Conservation (phyloP, 53 echinoderm and acorn worm genomes). For the Henricia sp. region DNA sequence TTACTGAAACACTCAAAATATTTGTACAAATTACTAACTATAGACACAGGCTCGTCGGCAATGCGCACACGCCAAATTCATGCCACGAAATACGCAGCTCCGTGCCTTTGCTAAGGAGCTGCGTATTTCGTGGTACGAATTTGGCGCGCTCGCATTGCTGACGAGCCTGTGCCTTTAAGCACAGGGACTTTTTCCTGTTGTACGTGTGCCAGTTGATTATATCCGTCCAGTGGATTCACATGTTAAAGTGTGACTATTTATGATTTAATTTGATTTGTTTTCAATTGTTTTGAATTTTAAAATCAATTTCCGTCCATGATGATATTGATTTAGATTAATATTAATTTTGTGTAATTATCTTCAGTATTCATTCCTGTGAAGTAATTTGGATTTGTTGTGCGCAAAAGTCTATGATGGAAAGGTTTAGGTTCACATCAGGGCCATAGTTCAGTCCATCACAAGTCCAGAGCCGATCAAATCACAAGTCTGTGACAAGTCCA, state of each 20-base stretch:
- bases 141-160: too few relatives aligned
- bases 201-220: conserved; percentile 1
- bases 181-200: background rate
- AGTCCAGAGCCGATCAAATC: too few relatives aligned
- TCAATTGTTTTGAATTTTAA: background rate
- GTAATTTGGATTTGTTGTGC: background rate
- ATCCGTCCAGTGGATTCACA: conserved; percentile 26
- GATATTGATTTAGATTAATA: background rate
- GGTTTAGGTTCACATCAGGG: too few relatives aligned
- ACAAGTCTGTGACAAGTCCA: too few relatives aligned
- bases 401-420: background rate
- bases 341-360: background rate
- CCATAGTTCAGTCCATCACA: too few relatives aligned
- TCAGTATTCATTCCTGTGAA: background rate
- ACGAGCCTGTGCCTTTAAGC: too few relatives aligned
- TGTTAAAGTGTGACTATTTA: background rate
- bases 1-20: background rate
- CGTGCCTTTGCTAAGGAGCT: too few relatives aligned
- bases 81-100: too few relatives aligned
- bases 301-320: conserved; percentile 24
- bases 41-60: background rate
- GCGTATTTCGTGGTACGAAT: too few relatives aligned
- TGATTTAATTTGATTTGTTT: background rate
- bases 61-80: too few relatives aligned
- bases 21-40: background rate